A percentile compares a stretch with the other conserved stretches of the same genome.
Conservation (phyloP, 2,797 vertebrate species). For the Brotula barbata region DNA sequence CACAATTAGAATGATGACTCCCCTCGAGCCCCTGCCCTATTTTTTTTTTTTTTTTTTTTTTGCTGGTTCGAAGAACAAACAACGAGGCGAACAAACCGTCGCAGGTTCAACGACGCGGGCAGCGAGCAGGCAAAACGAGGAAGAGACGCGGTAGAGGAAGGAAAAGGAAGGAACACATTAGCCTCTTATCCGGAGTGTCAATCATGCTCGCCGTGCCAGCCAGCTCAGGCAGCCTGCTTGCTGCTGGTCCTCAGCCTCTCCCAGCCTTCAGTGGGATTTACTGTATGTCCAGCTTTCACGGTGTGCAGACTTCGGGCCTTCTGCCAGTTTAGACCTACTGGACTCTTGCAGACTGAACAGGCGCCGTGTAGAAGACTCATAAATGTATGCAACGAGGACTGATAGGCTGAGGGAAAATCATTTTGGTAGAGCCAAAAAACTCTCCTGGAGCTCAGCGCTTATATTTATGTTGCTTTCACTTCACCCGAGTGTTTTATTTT, state of each 20-base stretch:
- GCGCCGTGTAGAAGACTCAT: slow-evolving; percentile 17
- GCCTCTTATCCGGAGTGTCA: slow-evolving; percentile 58
- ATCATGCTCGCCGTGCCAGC: slow-evolving; percentile 49
- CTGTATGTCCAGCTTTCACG: slow-evolving; percentile 43
- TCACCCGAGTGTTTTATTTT: too few species aligned
- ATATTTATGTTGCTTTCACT: too few species aligned
- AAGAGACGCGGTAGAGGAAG: slow-evolving; percentile 35
- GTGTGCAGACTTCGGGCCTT: slow-evolving; percentile 36
- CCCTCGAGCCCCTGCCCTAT: slow-evolving; percentile 28
- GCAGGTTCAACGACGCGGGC: slow-evolving; percentile 24
- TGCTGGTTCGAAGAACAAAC: slow-evolving; percentile 27
- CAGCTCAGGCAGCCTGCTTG: slow-evolving; percentile 11
- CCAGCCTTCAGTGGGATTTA: slow-evolving; percentile 49
- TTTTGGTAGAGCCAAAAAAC: too few species aligned
- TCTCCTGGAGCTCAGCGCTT: too few species aligned
- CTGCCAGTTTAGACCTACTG: slow-evolving; percentile 28
- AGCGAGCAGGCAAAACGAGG: slow-evolving; percentile 25
- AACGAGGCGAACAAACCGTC: slow-evolving; percentile 34
- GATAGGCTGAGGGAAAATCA: not conserved
- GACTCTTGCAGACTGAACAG: slow-evolving; percentile 21
- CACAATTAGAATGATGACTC: slow-evolving; percentile 59
- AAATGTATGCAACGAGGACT: slow-evolving; percentile 12
- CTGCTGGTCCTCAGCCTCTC: slow-evolving; percentile 48
- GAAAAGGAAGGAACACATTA: slow-evolving; percentile 61
- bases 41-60: slow-evolving; percentile 26